Evolutionary conservation across 2,888 invertebrate species (phyloP).

Genomic region (Caenorhabditis uteleia): DNA sequence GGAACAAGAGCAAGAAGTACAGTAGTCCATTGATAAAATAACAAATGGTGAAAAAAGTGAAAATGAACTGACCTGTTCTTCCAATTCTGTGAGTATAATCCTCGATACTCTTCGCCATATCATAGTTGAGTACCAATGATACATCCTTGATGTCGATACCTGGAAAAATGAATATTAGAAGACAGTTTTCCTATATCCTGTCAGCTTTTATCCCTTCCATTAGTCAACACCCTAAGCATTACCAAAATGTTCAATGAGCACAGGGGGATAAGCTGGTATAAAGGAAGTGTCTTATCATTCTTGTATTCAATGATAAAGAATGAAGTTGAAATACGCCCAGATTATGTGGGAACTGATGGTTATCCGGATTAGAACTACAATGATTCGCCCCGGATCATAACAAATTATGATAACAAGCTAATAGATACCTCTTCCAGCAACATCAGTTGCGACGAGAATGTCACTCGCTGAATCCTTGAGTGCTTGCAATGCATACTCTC

Average conservation of each 20-base stretch:
- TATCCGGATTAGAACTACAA: no score
- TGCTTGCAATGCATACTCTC: constrained; percentile 86
- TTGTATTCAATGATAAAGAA: no score
- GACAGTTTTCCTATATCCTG: constrained; percentile 3
- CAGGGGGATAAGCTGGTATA: no score
- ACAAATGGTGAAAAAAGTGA: constrained; percentile 1
- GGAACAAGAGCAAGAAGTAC: no score
- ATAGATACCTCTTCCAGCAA: constrained; percentile 89
- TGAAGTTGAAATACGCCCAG: neutral
- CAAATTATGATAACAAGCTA: no score
- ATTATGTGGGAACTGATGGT: neutral
- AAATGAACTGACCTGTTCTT: constrained; percentile 80
- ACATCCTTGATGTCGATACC: constrained; percentile 99
- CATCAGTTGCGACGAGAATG: constrained; percentile 97
- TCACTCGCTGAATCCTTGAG: constrained; percentile 95
- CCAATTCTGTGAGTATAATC: constrained; percentile 85
- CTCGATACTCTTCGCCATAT: constrained; percentile 99
- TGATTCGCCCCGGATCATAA: neutral
- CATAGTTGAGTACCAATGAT: constrained; percentile 97
- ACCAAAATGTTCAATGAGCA: no score
- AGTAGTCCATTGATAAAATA: no score
- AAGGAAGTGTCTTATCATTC: no score
- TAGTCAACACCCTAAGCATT: no score
- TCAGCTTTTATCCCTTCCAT: neutral
- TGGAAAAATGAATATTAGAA: constrained; percentile 16